These are phyloP conservation scores for Carabus problematicus DNA, from an alignment of 2,888 invertebrate species.

Conservation along the genomic window DNA sequence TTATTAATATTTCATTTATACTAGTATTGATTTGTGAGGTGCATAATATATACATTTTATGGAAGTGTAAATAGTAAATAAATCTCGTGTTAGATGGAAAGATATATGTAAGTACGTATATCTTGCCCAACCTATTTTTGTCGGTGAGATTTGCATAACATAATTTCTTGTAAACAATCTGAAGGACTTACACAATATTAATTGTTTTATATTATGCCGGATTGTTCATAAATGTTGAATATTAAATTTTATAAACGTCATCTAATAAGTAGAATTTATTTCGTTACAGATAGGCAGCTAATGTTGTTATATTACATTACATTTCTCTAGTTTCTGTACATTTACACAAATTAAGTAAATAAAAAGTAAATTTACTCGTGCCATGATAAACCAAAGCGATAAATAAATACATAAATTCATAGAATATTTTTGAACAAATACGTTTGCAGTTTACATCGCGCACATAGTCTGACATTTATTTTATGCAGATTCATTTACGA, in stretches of 20 bases:
- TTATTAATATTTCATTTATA: too few species aligned
- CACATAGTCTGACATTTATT: conserved; percentile 29
- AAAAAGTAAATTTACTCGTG: conserved; percentile 27
- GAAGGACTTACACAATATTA: conserved; percentile 10
- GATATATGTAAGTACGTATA: too few species aligned
- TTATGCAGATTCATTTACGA: conserved; percentile 40
- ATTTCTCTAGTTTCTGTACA: conserved; percentile 18
- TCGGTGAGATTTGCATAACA: neutral
- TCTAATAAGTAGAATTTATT: conserved; percentile 20
- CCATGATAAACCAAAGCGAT: conserved; percentile 24
- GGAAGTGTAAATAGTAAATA: too few species aligned
- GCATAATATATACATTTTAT: too few species aligned
- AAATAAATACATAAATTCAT: conserved; percentile 35
- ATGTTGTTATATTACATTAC: conserved; percentile 5
- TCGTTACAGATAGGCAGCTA: conserved; percentile 15
- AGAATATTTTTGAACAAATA: conserved; percentile 27
- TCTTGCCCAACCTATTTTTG: too few species aligned
- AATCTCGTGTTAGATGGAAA: too few species aligned
- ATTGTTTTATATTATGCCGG: conserved; percentile 6
- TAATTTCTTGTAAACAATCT: conserved; percentile 5
- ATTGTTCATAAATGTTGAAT: conserved; percentile 17
- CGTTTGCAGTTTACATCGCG: neutral
- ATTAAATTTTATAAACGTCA: neutral
- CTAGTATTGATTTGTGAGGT: too few species aligned
- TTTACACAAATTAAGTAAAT: conserved; percentile 37